phyloP scores from a whole-genome alignment of 2,113 vertebrate genomes.

The Mustelus asterias region DNA sequence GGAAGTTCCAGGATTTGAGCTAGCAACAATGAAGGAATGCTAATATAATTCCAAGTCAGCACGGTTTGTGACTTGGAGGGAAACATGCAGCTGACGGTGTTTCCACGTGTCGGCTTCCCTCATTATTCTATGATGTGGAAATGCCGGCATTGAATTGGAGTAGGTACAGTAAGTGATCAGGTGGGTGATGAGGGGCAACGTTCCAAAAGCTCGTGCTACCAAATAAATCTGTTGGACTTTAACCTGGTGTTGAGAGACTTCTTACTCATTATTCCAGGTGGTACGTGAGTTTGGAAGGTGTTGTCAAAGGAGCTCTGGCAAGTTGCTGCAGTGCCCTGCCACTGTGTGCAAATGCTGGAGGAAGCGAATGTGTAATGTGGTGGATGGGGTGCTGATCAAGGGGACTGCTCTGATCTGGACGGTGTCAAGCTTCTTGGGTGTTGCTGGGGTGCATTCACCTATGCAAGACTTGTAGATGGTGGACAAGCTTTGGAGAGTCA shows the following conservation, averaged over 20 bases:
- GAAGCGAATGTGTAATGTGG: background rate
- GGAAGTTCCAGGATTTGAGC: background rate
- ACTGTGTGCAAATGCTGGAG: background rate
- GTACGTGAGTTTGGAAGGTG: background rate
- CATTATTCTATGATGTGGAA: too few relatives aligned
- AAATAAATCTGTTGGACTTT: too few relatives aligned
- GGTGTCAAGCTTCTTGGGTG: too few relatives aligned
- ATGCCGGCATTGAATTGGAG: too few relatives aligned
- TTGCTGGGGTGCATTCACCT: background rate
- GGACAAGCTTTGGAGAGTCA: background rate
- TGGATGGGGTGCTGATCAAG: background rate
- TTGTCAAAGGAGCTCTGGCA: background rate
- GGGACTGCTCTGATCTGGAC: background rate
- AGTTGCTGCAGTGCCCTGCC: background rate
- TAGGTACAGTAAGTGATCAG: too few relatives aligned
- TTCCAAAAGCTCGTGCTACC: too few relatives aligned
- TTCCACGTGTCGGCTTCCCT: too few relatives aligned
- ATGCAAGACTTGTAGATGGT: background rate
- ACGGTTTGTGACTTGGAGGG: too few relatives aligned
- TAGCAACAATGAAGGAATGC: background rate
- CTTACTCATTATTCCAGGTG: too few relatives aligned
- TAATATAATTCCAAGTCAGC: background rate
- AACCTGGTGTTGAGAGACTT: too few relatives aligned
- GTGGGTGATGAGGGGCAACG: too few relatives aligned
- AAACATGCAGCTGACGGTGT: too few relatives aligned